A percentile compares a stretch with the other conserved stretches of the same genome.
Conservation (phyloP, 2,888 invertebrate genomes). For the Eretmocerus hayati region DNA sequence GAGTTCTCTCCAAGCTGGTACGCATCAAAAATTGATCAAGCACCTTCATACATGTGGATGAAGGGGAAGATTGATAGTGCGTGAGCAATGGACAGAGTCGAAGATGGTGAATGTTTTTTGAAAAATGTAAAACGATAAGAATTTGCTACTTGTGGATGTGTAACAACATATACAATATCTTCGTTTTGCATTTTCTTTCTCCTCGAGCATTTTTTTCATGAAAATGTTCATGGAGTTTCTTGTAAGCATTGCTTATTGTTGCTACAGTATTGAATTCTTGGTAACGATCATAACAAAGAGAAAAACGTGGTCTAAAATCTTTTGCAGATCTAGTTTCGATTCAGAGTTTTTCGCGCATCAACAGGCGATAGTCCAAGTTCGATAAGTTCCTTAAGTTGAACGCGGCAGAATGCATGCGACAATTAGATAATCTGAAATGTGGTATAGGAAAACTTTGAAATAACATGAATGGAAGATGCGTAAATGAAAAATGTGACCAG, state of each 20-base stretch:
- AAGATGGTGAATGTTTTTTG: constrained; percentile 6
- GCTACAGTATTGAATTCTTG: constrained; percentile 5
- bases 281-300: constrained; percentile 15
- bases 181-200: constrained; percentile 15
- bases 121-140: constrained; percentile 11
- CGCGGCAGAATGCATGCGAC: constrained; percentile 9
- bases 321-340: too few species aligned
- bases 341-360: too few species aligned
- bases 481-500: constrained; percentile 14
- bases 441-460: constrained; percentile 5
- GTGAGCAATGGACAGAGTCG: constrained; percentile 2
- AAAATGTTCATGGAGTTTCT: constrained; percentile 8
- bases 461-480: constrained; percentile 10
- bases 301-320: too few species aligned
- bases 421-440: too few species aligned
- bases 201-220: constrained; percentile 2
- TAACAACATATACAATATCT: constrained; percentile 5
- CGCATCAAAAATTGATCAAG: constrained; percentile 2
- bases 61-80: background rate
- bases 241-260: constrained; percentile 18
- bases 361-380: constrained; percentile 12
- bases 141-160: constrained; percentile 14
- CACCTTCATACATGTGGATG: constrained; percentile 7
- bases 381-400: constrained; percentile 19
- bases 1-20: constrained; percentile 15